Evolutionary conservation across 2,888 invertebrate species (phyloP).

Genomic region (Nomada ferruginata): DNA sequence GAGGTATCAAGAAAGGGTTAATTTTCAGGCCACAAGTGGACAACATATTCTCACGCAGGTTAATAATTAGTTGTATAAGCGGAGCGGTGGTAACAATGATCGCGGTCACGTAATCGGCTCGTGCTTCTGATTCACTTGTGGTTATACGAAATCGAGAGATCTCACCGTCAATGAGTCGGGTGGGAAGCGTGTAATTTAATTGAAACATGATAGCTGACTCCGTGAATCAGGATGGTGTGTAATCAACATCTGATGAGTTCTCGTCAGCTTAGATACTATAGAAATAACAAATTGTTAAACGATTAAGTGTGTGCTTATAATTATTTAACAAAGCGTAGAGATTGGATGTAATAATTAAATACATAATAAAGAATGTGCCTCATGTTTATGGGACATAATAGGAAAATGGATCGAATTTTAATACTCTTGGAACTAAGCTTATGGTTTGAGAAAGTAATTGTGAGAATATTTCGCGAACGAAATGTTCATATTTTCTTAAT

Average conservation of each 20-base stretch:
- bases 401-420: no score
- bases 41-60: neutral
- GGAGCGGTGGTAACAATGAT: neutral
- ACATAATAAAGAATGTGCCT: no score
- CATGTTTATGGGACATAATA: no score
- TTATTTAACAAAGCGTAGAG: no score
- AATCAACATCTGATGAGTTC: neutral
- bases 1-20: neutral
- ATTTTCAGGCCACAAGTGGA: neutral
- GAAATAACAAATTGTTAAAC: neutral
- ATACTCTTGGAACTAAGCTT: no score
- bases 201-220: neutral
- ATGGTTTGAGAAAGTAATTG: no score
- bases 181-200: neutral
- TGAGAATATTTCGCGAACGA: no score
- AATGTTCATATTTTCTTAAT: no score
- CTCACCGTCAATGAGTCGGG: neutral
- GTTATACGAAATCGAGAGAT: neutral
- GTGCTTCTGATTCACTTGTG: conserved; percentile 2
- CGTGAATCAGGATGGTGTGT: neutral
- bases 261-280: neutral
- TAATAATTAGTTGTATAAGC: conserved; percentile 12
- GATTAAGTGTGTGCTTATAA: neutral
- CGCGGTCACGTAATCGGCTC: conserved; percentile 23
- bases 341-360: no score